Evolutionary conservation across 2,888 invertebrate species (phyloP).

Genomic region (Thecophora atra): DNA sequence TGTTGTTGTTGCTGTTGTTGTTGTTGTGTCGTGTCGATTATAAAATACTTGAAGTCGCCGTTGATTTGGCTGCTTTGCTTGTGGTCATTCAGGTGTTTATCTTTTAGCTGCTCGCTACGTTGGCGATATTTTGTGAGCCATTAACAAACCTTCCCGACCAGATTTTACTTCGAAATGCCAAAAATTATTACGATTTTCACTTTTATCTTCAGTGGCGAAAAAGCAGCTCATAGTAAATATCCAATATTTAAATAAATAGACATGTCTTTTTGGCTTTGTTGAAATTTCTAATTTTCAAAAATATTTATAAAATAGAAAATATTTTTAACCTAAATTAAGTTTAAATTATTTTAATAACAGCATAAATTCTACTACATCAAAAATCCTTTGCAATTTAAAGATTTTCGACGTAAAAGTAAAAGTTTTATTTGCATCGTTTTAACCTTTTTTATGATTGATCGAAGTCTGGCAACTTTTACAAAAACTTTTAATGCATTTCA

Average conservation of each 20-base stretch:
- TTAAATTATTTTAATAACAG: no score
- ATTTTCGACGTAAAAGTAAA: no score
- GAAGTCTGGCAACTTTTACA: neutral
- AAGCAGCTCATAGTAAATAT: no score
- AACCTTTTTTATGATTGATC: constrained; percentile 19
- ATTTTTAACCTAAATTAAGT: no score
- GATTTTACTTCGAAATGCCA: neutral
- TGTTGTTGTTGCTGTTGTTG: neutral
- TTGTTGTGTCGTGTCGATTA: constrained; percentile 22
- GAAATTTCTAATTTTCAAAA: no score
- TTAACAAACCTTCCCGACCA: constrained; percentile 12
- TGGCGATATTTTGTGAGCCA: neutral
- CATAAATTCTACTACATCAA: no score
- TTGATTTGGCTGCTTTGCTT: constrained; percentile 20
- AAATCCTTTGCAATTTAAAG: no score
- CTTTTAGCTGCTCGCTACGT: neutral
- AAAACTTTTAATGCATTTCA: constrained; percentile 12
- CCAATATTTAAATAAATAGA: no score
- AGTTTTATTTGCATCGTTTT: no score
- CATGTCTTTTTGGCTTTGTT: no score
- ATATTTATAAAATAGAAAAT: no score
- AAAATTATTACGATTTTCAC: constrained; percentile 15
- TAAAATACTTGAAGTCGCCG: constrained; percentile 1
- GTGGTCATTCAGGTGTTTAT: constrained; percentile 30
- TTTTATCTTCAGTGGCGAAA: constrained; percentile 12